A percentile compares a stretch with the other conserved stretches of the same genome.
phyloP scores from a whole-genome alignment of 2,888 invertebrate species.

The Papilio demoleus region DNA sequence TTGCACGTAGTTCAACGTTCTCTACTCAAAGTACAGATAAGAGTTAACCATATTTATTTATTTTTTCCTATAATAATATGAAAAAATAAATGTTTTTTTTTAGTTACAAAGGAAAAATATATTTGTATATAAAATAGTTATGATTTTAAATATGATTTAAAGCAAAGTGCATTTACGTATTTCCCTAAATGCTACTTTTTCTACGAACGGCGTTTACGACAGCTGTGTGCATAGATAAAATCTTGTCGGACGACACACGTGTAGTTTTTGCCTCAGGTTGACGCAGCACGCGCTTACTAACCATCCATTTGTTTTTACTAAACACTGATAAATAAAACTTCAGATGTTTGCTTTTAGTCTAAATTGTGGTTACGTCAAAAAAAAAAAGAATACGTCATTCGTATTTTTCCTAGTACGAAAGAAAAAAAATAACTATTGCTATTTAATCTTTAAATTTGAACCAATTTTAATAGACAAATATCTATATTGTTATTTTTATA shows the following conservation, averaged over 20 bases:
- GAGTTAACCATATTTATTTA: not conserved
- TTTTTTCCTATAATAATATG: too few species aligned
- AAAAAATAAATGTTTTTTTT: too few species aligned
- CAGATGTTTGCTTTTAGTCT: not conserved
- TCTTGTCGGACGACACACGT: slow-evolving; percentile 59
- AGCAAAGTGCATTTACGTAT: not conserved
- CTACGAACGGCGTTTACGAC: slow-evolving; percentile 58
- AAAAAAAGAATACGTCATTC: too few species aligned
- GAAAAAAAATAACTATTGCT: too few species aligned
- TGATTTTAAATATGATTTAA: not conserved
- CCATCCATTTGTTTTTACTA: slow-evolving; percentile 21
- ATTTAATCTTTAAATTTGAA: too few species aligned
- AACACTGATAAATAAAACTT: slow-evolving; percentile 17
- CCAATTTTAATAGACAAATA: too few species aligned
- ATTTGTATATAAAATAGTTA: not conserved
- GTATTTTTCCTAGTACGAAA: too few species aligned
- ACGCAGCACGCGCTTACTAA: slow-evolving; percentile 49
- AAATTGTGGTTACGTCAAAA: too few species aligned
- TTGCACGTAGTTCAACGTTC: slow-evolving; percentile 3
- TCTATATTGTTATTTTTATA: too few species aligned
- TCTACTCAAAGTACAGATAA: not conserved
- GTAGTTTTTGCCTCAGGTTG: slow-evolving; percentile 43
- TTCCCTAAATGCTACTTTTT: slow-evolving; percentile 20
- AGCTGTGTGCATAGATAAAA: slow-evolving; percentile 65
- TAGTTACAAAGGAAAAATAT: not conserved